Percentiles rank a stretch among this genome's conserved stretches.
Evolutionary conservation across 92 coral and sea anemone species (phyloP).

Genomic region (Micromussa lordhowensis): DNA sequence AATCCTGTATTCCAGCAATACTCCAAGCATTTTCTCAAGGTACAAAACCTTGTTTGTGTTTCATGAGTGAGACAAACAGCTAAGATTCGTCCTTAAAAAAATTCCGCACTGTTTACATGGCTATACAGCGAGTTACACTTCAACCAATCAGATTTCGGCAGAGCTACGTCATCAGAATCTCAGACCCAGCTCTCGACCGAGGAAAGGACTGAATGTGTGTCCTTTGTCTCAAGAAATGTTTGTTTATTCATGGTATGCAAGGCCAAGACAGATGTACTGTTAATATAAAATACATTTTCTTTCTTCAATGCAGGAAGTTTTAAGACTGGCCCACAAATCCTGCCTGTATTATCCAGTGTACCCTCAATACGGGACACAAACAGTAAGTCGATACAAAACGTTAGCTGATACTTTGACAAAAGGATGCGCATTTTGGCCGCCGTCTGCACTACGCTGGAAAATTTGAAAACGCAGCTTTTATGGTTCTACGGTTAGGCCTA

Average conservation of each 20-base stretch:
- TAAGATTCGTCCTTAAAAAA: no score
- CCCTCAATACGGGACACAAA: constrained; percentile 62
- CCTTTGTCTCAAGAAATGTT: not conserved
- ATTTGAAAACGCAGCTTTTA: no score
- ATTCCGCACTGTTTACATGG: no score
- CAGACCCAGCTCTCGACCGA: not conserved
- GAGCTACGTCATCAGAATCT: no score
- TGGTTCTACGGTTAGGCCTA: no score
- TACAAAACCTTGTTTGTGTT: not conserved
- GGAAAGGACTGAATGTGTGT: not conserved
- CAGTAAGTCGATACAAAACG: constrained; percentile 43
- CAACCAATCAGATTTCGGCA: no score
- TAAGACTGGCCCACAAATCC: constrained; percentile 93
- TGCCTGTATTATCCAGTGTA: constrained; percentile 94
- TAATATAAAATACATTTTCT: not conserved
- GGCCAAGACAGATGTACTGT: not conserved
- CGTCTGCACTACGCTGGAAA: no score
- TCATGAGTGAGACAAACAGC: no score
- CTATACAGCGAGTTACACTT: no score
- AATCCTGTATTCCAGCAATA: constrained; percentile 98
- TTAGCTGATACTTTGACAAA: not conserved
- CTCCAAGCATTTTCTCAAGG: constrained; percentile 97
- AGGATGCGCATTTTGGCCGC: not conserved
- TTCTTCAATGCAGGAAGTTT: constrained; percentile 75
- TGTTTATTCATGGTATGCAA: not conserved